These are phyloP conservation scores for Pyrrhia umbra DNA, from an alignment of 2,888 invertebrate species.

Conservation along the genomic window DNA sequence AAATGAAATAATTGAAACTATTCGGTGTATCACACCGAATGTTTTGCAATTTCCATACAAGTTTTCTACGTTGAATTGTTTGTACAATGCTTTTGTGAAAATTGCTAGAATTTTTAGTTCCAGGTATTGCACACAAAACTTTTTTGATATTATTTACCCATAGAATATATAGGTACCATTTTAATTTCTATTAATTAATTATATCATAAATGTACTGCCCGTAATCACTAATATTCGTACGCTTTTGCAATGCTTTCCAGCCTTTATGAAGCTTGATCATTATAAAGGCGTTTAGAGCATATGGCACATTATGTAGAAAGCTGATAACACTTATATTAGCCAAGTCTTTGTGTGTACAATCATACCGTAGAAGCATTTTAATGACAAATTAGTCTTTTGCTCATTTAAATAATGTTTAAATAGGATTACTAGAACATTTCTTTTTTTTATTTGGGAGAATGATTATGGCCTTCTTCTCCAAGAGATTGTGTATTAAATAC, in stretches of 20 bases:
- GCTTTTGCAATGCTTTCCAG: conserved; percentile 32
- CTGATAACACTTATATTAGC: conserved; percentile 10
- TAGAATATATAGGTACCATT: not conserved
- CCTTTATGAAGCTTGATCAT: conserved; percentile 28
- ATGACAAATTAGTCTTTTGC: conserved; percentile 1
- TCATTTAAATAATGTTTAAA: not conserved
- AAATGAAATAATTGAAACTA: conserved; percentile 50
- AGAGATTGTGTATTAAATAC: conserved; percentile 30
- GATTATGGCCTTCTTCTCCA: conserved; percentile 13
- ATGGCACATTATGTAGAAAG: conserved; percentile 30
- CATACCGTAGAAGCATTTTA: conserved; percentile 5
- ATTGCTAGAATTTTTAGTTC: conserved; percentile 27
- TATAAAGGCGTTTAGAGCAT: conserved; percentile 25
- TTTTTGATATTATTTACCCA: not conserved
- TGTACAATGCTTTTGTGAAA: conserved; percentile 22
- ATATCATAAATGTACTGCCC: too few relatives aligned
- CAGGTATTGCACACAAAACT: not conserved
- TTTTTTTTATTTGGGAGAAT: conserved; percentile 5
- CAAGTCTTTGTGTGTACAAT: conserved; percentile 1
- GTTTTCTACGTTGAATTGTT: conserved; percentile 42
- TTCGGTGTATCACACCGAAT: conserved; percentile 27
- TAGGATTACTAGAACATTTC: not conserved
- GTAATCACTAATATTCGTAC: not conserved
- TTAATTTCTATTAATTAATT: too few relatives aligned
- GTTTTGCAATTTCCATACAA: conserved; percentile 55